A percentile compares a stretch with the other conserved stretches of the same genome.
Conservation (phyloP, 64 coral and sea anemone species). For the Orbicella faveolata region DNA sequence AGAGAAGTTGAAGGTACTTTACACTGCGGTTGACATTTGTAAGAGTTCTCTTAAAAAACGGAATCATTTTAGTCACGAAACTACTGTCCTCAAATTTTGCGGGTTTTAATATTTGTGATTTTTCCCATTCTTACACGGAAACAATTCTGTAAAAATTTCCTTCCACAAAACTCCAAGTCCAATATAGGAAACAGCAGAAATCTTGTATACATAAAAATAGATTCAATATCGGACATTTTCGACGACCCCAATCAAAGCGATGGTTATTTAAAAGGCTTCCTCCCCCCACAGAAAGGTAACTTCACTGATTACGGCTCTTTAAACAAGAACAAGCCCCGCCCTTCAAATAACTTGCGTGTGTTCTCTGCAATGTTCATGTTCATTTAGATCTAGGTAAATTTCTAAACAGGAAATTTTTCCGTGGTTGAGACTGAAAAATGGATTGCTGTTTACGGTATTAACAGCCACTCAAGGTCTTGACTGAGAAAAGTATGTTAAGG, state of each 20-base stretch:
- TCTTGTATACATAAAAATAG: background rate
- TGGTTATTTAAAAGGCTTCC: too few species aligned
- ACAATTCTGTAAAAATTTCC: background rate
- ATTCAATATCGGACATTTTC: too few species aligned
- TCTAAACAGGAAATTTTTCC: background rate
- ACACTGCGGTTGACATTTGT: background rate
- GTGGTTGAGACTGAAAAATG: background rate
- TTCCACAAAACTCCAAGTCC: background rate
- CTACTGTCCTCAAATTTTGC: background rate
- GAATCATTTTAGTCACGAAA: background rate
- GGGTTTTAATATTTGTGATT: slow-evolving; percentile 23
- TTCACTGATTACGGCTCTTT: too few species aligned
- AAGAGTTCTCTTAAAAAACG: background rate
- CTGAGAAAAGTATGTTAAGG: background rate
- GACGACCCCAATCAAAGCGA: too few species aligned
- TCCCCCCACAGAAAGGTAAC: too few species aligned
- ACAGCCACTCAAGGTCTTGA: background rate
- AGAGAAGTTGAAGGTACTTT: background rate
- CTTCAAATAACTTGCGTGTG: too few species aligned
- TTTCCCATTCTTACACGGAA: slow-evolving; percentile 35
- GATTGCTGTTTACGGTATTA: background rate
- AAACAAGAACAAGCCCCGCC: too few species aligned
- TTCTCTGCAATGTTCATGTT: background rate
- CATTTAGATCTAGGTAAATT: background rate
- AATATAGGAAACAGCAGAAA: background rate